Base-by-base conservation (phyloP, 2,888 invertebrate species). In the Pterobdella sp. region DNA sequence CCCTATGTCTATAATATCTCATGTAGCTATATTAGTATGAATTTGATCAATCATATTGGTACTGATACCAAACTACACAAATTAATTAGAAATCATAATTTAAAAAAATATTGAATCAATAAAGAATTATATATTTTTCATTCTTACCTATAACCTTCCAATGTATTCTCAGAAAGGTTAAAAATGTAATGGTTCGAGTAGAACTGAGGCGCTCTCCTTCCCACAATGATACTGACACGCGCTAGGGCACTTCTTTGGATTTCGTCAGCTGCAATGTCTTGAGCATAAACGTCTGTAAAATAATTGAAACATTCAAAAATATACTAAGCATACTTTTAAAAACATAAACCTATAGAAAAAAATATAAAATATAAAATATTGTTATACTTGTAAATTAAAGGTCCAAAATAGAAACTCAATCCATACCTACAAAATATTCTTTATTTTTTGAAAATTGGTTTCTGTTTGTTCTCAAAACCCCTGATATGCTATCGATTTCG, bases 251-350 rank as follows among this genome's bases (percentile, higher is more conserved):
- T 26, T 1, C 32, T 60, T 32, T 71, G 71, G 2, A n/a, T 26
- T 1, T n/a, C 35, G 14, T 35, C 26, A n/a, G 71, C 71, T n/a
- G 32, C 71, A 1, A 71, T 37, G 37, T 71, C 71, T 26, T 26
- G 35, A 4, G 63, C 71, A n/a, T 49, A 71, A 31, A 71, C 71
- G 60, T 56, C 60, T 56, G 60, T 56, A n/a, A n/a, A n/a, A n/a
- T n/a, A n/a, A n/a, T n/a, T n/a, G n/a, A n/a, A n/a, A n/a, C n/a
- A n/a, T n/a, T n/a, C n/a, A n/a, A n/a, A n/a, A n/a, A n/a, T n/a
- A n/a, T n/a, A n/a, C n/a, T n/a, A n/a, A n/a, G n/a, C n/a, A n/a
- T n/a, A n/a, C n/a, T n/a, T n/a, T n/a, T n/a, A n/a, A n/a, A n/a
- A n/a, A n/a, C n/a, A n/a, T n/a, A n/a, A n/a, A n/a, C n/a, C n/a